A percentile compares a stretch with the other conserved stretches of the same genome.
Conservation (phyloP, 92 coral and sea anemone genomes). For the Parazoanthus atlanticus region DNA sequence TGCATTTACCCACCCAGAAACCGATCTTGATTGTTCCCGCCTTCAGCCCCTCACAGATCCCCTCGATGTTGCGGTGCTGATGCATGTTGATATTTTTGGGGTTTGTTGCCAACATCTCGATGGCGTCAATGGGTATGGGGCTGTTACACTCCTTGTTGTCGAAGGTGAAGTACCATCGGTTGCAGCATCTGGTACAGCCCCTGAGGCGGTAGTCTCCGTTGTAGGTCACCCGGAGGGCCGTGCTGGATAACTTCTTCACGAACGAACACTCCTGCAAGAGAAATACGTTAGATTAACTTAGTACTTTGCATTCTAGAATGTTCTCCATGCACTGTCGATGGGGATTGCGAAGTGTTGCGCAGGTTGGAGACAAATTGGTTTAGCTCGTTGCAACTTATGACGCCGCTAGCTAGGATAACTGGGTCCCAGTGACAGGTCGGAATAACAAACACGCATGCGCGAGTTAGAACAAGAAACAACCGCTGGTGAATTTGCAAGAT, state of each 20-base stretch:
- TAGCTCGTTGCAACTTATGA: too few species aligned
- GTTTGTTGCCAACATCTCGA: background rate
- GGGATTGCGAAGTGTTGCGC: too few species aligned
- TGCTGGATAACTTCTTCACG: background rate
- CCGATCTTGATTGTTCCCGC: background rate
- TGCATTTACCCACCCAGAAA: constrained; percentile 1
- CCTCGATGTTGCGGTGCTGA: constrained; percentile 4
- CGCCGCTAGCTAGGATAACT: too few species aligned
- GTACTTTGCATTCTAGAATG: too few species aligned
- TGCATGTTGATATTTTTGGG: background rate
- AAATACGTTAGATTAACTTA: too few species aligned
- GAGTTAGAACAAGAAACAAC: too few species aligned
- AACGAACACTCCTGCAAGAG: background rate
- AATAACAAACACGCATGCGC: too few species aligned
- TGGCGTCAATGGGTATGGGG: background rate
- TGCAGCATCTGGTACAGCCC: background rate
- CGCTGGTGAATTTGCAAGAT: too few species aligned
- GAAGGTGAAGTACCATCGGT: background rate
- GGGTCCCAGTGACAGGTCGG: too few species aligned
- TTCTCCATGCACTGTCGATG: too few species aligned
- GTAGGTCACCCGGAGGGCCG: background rate
- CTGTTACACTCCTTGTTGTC: background rate
- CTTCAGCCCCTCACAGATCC: background rate
- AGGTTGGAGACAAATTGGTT: too few species aligned
- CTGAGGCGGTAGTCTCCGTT: background rate